These are phyloP conservation scores for Scelioninae gen. 2 DNA, from an alignment of 2,888 invertebrate genomes.

Conservation along the genomic window DNA sequence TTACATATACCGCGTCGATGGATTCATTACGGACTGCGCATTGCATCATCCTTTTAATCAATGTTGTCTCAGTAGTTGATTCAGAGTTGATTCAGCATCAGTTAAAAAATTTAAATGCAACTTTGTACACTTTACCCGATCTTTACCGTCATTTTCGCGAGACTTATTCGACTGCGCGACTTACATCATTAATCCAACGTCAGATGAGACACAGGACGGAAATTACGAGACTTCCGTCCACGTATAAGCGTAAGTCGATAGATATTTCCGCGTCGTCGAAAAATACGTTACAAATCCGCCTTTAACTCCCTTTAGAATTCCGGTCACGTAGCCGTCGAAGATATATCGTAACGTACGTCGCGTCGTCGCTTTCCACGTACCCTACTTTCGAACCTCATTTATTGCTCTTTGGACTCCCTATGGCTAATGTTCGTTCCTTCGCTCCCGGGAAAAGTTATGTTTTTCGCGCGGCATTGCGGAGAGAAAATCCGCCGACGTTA, in stretches of 20 bases:
- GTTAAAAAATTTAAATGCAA: constrained; percentile 41
- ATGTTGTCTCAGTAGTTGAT: constrained; percentile 8
- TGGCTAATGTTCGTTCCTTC: constrained; percentile 60
- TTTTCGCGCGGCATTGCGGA: constrained; percentile 54
- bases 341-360: constrained; percentile 71
- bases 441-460: constrained; percentile 60
- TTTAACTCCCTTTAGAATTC: constrained; percentile 71
- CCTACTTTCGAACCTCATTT: constrained; percentile 74
- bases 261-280: constrained; percentile 71
- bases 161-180: constrained; percentile 54
- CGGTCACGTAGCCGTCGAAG: constrained; percentile 72
- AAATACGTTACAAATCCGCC: constrained; percentile 75
- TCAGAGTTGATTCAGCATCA: constrained; percentile 19
- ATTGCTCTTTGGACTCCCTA: constrained; percentile 66
- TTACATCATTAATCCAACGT: constrained; percentile 58
- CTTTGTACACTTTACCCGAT: constrained; percentile 32
- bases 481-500: constrained; percentile 57
- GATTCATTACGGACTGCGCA: too few relatives aligned
- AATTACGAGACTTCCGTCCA: constrained; percentile 68
- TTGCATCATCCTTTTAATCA: constrained; percentile 6
- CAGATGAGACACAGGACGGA: constrained; percentile 64
- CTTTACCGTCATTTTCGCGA: constrained; percentile 47
- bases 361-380: constrained; percentile 70
- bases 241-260: constrained; percentile 65
- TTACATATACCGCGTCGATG: too few relatives aligned